Conservation (phyloP, 2,113 vertebrate species). For the Oreocharis arfaki region DNA sequence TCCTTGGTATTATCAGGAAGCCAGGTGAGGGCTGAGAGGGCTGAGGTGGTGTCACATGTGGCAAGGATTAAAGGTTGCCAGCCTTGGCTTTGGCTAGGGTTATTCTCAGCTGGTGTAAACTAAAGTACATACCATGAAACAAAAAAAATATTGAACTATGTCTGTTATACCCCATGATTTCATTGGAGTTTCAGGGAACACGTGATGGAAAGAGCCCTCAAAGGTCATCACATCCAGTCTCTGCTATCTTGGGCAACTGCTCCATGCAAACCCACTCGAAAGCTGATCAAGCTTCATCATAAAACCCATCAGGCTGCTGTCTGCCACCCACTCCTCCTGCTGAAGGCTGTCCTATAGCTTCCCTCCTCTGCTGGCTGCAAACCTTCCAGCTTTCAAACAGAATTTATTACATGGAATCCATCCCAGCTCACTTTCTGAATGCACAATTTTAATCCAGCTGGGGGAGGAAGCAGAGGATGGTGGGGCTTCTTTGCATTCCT, state of each 20-base stretch:
- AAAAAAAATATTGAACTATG: neutral
- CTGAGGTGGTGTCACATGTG: neutral
- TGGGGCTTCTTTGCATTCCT: neutral
- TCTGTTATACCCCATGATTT: neutral
- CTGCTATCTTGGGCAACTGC: neutral
- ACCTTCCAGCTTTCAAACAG: conserved; percentile 38
- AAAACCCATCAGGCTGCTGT: conserved; percentile 32
- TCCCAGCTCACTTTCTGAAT: neutral
- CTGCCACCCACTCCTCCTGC: conserved; percentile 41
- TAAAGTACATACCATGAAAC: neutral
- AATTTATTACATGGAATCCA: conserved; percentile 21
- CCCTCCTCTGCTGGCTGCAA: conserved; percentile 45
- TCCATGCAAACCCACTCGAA: neutral
- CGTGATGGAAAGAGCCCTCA: neutral
- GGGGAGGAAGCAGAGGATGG: neutral
- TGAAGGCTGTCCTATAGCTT: conserved; percentile 45
- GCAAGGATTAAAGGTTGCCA: conserved; percentile 18
- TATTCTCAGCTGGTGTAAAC: neutral
- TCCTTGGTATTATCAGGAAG: neutral
- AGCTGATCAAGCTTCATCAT: neutral
- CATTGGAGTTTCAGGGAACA: neutral
- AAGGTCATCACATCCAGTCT: neutral
- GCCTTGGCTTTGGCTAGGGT: conserved; percentile 1
- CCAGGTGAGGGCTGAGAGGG: neutral
- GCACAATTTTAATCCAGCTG: neutral